These are phyloP conservation scores for Sphyrna mokarran DNA, from an alignment of 2,113 vertebrate species.

Conservation along the genomic window DNA sequence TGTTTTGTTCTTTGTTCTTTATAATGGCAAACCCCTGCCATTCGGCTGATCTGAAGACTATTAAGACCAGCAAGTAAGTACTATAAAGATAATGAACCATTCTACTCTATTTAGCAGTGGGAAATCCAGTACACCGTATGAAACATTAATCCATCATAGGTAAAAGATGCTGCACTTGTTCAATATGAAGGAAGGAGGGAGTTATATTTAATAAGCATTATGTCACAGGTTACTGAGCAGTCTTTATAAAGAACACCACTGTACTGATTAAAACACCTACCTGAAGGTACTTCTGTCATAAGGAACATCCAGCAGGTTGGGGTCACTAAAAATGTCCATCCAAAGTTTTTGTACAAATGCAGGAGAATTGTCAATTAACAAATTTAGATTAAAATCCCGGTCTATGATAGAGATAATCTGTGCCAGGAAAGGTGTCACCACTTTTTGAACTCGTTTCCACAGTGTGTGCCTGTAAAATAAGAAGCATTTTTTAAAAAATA, in stretches of 20 bases:
- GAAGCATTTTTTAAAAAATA: not conserved
- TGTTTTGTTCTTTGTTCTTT: too few species aligned
- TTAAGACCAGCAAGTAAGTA: not conserved
- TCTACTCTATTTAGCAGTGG: not conserved
- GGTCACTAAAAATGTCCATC: slow-evolving; percentile 78
- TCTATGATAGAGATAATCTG: slow-evolving; percentile 75
- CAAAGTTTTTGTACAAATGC: slow-evolving; percentile 68
- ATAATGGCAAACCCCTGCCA: not conserved
- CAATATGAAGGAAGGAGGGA: not conserved
- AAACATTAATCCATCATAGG: not conserved
- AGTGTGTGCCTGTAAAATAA: slow-evolving; percentile 66
- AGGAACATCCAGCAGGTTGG: slow-evolving; percentile 69
- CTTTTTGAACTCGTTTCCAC: slow-evolving; percentile 79
- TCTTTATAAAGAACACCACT: not conserved
- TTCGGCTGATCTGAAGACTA: not conserved
- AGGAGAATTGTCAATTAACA: slow-evolving; percentile 56
- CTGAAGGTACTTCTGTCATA: slow-evolving; percentile 45
- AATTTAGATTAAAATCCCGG: slow-evolving; percentile 76
- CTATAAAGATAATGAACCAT: not conserved
- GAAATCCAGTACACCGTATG: not conserved
- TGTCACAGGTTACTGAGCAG: not conserved
- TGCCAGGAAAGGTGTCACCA: slow-evolving; percentile 73
- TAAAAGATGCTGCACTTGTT: not conserved
- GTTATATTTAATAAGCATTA: not conserved
- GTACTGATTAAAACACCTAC: slow-evolving; percentile 51